Percentiles rank a stretch among this genome's conserved stretches.
Conservation (phyloP, 2,113 vertebrate species). For the Suricata suricatta region DNA sequence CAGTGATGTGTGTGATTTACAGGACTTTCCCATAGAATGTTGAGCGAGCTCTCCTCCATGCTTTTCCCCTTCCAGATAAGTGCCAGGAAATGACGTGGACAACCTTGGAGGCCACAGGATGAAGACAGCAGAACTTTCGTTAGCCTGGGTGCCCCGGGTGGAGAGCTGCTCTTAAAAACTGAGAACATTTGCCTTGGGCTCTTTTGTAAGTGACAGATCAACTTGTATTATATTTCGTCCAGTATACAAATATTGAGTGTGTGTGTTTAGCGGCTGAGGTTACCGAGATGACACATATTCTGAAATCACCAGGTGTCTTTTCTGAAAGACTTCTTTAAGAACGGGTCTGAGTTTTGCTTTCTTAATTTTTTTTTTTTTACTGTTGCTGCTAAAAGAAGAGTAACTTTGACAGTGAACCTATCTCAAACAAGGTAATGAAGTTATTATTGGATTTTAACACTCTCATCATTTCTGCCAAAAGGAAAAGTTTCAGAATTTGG, state of each 20-base stretch:
- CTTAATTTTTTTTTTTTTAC: background rate
- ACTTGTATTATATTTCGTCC: background rate
- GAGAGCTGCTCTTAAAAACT: background rate
- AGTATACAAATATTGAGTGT: background rate
- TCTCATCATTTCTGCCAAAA: background rate
- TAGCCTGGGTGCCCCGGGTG: background rate
- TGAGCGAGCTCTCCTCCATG: fast-evolving
- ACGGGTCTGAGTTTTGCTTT: background rate
- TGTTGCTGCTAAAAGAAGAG: background rate
- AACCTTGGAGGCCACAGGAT: background rate
- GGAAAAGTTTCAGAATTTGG: background rate
- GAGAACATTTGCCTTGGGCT: background rate
- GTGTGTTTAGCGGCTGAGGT: slow-evolving; percentile 24
- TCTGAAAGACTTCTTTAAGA: slow-evolving; percentile 40
- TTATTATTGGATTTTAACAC: slow-evolving; percentile 21
- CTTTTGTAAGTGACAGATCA: background rate
- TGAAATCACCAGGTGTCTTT: background rate
- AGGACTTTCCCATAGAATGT: background rate
- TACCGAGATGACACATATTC: background rate
- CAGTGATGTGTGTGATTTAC: background rate
- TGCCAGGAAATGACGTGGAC: background rate
- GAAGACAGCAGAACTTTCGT: background rate
- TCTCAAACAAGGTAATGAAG: slow-evolving; percentile 41
- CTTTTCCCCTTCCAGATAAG: background rate
- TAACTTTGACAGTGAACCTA: background rate